phyloP scores from a whole-genome alignment of 2,113 vertebrate genomes.

The Dromas ardeola region DNA sequence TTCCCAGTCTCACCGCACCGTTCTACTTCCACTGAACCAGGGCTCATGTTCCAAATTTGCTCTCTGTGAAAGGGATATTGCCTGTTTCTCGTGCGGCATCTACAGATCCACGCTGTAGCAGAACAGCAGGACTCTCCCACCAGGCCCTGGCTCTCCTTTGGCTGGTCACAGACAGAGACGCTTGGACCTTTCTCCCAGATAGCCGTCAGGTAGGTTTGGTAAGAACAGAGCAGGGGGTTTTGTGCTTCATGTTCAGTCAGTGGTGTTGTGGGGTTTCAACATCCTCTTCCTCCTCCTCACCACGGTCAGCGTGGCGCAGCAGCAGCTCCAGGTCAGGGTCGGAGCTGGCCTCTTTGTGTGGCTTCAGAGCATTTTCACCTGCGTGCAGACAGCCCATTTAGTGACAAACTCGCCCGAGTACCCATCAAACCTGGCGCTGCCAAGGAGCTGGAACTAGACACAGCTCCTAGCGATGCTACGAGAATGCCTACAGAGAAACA shows the following conservation, averaged over 20 bases:
- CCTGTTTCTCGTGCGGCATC: neutral
- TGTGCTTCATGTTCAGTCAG: neutral
- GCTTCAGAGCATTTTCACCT: slow-evolving; percentile 66
- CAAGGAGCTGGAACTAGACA: neutral
- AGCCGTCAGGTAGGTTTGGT: neutral
- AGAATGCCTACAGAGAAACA: neutral
- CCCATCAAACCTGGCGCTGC: rapidly evolving
- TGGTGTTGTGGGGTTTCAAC: slow-evolving; percentile 60
- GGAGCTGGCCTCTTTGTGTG: slow-evolving; percentile 65
- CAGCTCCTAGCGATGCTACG: neutral
- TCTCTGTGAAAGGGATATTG: neutral
- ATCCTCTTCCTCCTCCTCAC: slow-evolving; percentile 57
- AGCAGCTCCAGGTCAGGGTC: slow-evolving; percentile 83
- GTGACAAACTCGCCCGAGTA: neutral
- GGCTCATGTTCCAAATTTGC: neutral
- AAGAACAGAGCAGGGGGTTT: neutral
- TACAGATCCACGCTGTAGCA: neutral
- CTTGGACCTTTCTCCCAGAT: neutral
- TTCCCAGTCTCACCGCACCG: neutral
- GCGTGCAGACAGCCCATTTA: neutral
- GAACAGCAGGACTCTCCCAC: neutral
- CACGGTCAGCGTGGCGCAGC: slow-evolving; percentile 67
- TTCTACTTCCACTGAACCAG: neutral
- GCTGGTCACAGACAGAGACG: neutral
- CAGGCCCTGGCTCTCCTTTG: neutral